Percentiles rank a stretch among this genome's conserved stretches.
These are phyloP conservation scores for Patella depressa DNA, from an alignment of 2,888 invertebrate genomes.

Conservation along the genomic window DNA sequence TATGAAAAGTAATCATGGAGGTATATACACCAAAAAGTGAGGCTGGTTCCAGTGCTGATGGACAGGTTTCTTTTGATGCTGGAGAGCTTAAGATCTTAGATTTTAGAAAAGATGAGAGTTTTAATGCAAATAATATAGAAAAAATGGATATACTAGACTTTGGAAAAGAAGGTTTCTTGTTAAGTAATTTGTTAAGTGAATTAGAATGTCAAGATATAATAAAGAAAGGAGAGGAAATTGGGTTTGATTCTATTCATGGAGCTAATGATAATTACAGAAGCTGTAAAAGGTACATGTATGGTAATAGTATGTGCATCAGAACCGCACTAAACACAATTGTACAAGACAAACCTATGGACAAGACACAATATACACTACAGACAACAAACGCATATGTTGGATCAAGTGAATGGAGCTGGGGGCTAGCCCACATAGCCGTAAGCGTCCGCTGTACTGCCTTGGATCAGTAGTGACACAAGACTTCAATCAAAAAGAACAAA, in stretches of 20 bases:
- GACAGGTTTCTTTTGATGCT: conserved; percentile 32
- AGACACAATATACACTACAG: too few species aligned
- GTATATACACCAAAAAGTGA: conserved; percentile 38
- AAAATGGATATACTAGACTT: conserved; percentile 55
- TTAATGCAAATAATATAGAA: conserved; percentile 17
- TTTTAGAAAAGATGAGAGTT: neutral
- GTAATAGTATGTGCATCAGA: too few species aligned
- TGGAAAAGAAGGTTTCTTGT: conserved; percentile 59
- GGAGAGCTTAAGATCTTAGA: conserved; percentile 20
- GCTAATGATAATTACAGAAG: conserved; percentile 54
- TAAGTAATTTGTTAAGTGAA: conserved; percentile 47
- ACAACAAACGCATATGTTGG: too few species aligned
- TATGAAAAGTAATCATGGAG: neutral
- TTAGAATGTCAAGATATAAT: conserved; percentile 54
- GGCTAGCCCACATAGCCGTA: too few species aligned
- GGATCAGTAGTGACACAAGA: too few species aligned
- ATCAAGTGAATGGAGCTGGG: too few species aligned
- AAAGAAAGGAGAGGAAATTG: conserved; percentile 49
- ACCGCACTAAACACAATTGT: too few species aligned
- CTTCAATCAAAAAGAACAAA: too few species aligned
- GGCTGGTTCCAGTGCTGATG: conserved; percentile 34
- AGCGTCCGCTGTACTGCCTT: too few species aligned
- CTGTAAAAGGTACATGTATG: conserved; percentile 43
- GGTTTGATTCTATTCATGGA: conserved; percentile 52
- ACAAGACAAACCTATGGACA: too few species aligned